Conservation (phyloP, 2,888 invertebrate genomes). For the Tachystola acroxantha region DNA sequence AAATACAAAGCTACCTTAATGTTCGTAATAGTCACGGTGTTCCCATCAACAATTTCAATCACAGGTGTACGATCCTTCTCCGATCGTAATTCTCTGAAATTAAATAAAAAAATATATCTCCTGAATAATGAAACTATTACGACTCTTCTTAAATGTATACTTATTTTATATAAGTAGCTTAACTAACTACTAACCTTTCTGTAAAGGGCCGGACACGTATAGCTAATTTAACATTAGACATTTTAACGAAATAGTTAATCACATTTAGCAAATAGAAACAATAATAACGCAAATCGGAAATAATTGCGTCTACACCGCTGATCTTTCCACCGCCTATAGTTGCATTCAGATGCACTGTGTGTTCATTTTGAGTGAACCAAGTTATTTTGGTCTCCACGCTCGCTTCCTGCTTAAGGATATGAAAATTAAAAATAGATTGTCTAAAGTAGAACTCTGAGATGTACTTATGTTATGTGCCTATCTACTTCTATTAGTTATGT, state of each 20-base stretch:
- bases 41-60: constrained; percentile 63
- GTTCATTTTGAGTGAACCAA: constrained; percentile 20
- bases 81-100: constrained; percentile 53
- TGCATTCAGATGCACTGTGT: neutral
- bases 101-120: no score
- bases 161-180: no score
- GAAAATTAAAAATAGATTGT: constrained; percentile 21
- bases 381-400: constrained; percentile 40
- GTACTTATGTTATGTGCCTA: no score
- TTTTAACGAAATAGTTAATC: constrained; percentile 32
- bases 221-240: constrained; percentile 82
- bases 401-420: constrained; percentile 33
- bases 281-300: neutral
- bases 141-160: no score
- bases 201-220: constrained; percentile 82
- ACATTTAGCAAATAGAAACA: neutral
- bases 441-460: no score
- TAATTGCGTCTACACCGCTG: no score
- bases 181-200: constrained; percentile 78
- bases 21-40: constrained; percentile 77
- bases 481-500: no score
- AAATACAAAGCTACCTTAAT: constrained; percentile 80
- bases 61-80: constrained; percentile 56
- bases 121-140: no score
- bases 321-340: no score